A percentile compares a stretch with the other conserved stretches of the same genome.
These are phyloP conservation scores for Neotragus moschatus DNA, from an alignment of 2,113 vertebrate genomes.

Conservation along the genomic window DNA sequence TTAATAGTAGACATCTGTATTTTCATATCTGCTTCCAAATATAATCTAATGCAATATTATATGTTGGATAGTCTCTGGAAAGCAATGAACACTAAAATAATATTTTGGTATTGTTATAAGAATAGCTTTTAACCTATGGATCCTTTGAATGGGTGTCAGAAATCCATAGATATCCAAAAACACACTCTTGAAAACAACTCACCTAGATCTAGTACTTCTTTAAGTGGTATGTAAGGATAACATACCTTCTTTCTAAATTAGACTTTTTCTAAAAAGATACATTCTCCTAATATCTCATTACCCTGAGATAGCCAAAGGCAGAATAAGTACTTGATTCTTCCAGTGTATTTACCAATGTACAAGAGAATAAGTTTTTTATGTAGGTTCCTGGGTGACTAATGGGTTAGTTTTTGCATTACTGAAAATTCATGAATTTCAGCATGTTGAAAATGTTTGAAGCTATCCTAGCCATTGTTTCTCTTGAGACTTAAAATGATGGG, in stretches of 20 bases:
- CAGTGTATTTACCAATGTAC: too few relatives aligned
- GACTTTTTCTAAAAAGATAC: not conserved
- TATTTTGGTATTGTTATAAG: not conserved
- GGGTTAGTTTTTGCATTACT: too few relatives aligned
- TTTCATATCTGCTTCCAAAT: not conserved
- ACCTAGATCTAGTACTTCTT: not conserved
- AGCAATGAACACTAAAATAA: not conserved
- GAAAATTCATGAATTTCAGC: too few relatives aligned
- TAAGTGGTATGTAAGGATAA: not conserved
- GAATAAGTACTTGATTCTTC: not conserved
- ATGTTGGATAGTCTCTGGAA: not conserved
- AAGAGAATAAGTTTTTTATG: too few relatives aligned
- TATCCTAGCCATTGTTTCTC: too few relatives aligned
- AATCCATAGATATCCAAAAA: not conserved
- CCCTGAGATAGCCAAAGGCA: not conserved
- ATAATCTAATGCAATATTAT: not conserved
- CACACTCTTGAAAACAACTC: not conserved
- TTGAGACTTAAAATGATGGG: too few relatives aligned
- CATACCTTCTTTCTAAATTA: not conserved
- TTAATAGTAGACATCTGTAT: not conserved
- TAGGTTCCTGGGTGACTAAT: too few relatives aligned
- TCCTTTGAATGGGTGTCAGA: not conserved
- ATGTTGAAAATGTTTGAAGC: too few relatives aligned
- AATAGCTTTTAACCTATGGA: not conserved
- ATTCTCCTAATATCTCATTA: not conserved